phyloP scores from a whole-genome alignment of 2,888 invertebrate genomes.

The Eilema griseolum region DNA sequence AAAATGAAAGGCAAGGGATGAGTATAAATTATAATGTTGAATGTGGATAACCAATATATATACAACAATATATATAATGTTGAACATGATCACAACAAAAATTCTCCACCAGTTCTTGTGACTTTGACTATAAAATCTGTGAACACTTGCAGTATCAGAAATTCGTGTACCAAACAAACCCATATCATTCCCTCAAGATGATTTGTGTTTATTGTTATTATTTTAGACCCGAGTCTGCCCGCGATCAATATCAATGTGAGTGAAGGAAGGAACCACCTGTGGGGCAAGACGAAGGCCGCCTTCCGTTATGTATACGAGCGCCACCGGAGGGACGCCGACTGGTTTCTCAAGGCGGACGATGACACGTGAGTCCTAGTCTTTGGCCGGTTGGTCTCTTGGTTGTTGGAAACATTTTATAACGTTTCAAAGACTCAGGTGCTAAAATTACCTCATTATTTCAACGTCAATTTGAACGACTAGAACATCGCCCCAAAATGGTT shows the following conservation, averaged over 20 bases:
- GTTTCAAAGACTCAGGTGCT: no score
- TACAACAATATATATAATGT: no score
- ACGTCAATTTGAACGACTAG: no score
- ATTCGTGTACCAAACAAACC: neutral
- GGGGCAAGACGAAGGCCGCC: slow-evolving; percentile 99
- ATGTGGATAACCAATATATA: no score
- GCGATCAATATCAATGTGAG: slow-evolving; percentile 93
- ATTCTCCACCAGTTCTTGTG: neutral
- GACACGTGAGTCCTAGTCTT: slow-evolving; percentile 95
- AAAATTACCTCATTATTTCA: no score
- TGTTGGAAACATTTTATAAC: no score
- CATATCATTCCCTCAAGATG: neutral
- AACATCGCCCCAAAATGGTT: no score
- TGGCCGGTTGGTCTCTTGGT: neutral
- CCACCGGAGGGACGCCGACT: slow-evolving; percentile 95
- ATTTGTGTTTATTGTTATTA: slow-evolving; percentile 22
- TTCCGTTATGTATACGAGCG: slow-evolving; percentile 95
- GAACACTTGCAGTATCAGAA: neutral
- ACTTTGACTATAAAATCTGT: neutral
- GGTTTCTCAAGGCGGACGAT: slow-evolving; percentile 99
- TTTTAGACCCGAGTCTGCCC: slow-evolving; percentile 90
- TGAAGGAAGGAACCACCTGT: slow-evolving; percentile 96
- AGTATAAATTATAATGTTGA: neutral
- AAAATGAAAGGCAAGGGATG: neutral
- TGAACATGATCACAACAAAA: neutral